Base-by-base conservation (phyloP, 2,888 invertebrate species). In the Oligia latruncula region DNA sequence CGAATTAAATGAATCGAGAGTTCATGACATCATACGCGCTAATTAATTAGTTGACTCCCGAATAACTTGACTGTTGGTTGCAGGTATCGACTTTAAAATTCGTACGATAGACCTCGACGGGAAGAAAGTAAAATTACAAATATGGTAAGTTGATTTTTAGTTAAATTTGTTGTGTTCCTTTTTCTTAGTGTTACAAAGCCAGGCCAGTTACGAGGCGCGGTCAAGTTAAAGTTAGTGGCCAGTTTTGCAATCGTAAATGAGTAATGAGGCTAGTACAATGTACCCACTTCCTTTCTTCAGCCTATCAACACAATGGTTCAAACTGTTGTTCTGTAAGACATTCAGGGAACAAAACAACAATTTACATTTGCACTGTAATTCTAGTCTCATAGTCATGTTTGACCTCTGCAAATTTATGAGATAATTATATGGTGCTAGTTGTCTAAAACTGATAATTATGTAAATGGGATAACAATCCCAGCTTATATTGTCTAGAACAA, bases 81-180 rank as follows among this genome's bases (percentile, higher is more conserved):
- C 97, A 99, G 99, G 99, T 95, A 99, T 99, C 95, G 99, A 99
- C 97, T 99, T 99, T 97, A 99, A 99, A 98, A 99, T 99, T 96
- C 98, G 99, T 97, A 99, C 99, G 93, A 99, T 99, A 97, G 99
- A 99, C 96, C 97, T 99, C 94, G 99, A 99, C 96, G 99, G 99
- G 77, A 99, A 99, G 97, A 99, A 99, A 98, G 99, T 99, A 84
- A 99, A 99, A 97, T 97, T 99, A 95, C 99, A 99, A 97, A 99
- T 99, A 98, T 99, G 99, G 99, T 99, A 97, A 98, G 97, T 96
- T 74, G 62, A 67, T 82, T 80, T 81, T 46, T 60, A 70, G 1
- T 83, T 76, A 46, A 11, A 60, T 70, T 71, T 70, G 29, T 77
- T 79, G 35, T 77, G 79, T 76, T 72, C 43, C 13, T 74, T 71